Conservation (phyloP, 2,797 vertebrate species). For the Sebastes oblongus region DNA sequence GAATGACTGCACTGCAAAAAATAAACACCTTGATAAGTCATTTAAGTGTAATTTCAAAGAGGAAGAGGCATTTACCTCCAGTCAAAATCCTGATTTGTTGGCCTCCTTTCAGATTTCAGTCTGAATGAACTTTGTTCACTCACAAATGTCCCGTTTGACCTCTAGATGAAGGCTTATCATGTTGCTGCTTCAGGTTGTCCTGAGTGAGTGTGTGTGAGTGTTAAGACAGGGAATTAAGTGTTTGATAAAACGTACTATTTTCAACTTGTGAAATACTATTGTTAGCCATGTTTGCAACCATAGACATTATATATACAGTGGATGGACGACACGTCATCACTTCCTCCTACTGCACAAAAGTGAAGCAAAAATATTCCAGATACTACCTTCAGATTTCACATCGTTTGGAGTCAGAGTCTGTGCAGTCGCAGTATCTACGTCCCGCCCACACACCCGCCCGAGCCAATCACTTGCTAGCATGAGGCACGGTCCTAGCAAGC, state of each 20-base stretch:
- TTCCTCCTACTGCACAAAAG: rapidly evolving
- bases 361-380: neutral
- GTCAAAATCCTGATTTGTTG: neutral
- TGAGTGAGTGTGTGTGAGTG: neutral
- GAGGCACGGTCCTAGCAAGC: rapidly evolving
- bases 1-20: slow-evolving; percentile 29
- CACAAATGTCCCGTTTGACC: neutral
- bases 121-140: neutral
- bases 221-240: neutral
- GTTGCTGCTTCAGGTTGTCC: neutral
- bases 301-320: neutral
- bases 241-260: neutral
- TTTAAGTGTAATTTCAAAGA: slow-evolving; percentile 10
- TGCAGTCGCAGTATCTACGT: too few species aligned
- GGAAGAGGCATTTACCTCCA: neutral
- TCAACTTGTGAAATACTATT: neutral
- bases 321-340: rapidly evolving
- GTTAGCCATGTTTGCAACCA: neutral
- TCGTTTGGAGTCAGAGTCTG: too few species aligned
- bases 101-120: neutral
- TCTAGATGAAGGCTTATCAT: neutral
- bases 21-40: slow-evolving; percentile 14
- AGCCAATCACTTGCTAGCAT: too few species aligned
- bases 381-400: neutral
- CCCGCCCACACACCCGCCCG: too few species aligned